Percentiles rank a stretch among this genome's conserved stretches.
Conservation (phyloP, 92 coral and sea anemone genomes). For the Ricordea florida region DNA sequence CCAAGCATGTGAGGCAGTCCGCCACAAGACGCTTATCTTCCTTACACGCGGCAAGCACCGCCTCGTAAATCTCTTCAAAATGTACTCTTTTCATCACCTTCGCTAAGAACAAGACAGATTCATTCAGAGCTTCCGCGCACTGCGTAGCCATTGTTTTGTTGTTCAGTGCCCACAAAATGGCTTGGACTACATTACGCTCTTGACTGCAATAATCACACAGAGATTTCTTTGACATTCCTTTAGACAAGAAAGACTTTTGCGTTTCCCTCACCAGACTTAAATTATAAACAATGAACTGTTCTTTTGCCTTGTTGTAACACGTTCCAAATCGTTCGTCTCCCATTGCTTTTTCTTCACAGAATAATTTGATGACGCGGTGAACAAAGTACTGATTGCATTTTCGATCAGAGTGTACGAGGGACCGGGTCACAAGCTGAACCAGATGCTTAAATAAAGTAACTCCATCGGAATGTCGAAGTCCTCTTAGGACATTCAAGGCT, state of each 20-base stretch:
- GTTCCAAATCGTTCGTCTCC: conserved; percentile 5
- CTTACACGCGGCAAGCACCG: neutral
- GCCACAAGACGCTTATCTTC: conserved; percentile 29
- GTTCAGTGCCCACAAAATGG: conserved; percentile 37
- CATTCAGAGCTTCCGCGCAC: conserved; percentile 11
- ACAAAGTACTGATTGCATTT: conserved; percentile 37
- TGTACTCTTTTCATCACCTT: conserved; percentile 18
- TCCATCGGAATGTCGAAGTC: neutral
- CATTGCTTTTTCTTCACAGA: conserved; percentile 40
- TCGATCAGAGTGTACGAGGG: conserved; percentile 29
- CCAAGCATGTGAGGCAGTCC: conserved; percentile 48
- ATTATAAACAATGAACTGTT: conserved; percentile 30
- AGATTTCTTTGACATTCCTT: neutral
- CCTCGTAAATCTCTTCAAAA: conserved; percentile 6
- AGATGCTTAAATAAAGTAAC: neutral
- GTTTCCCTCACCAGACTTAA: conserved; percentile 19
- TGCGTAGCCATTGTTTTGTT: neutral
- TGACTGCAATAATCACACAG: conserved; percentile 26
- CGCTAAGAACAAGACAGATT: conserved; percentile 17
- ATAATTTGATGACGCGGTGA: conserved; percentile 49
- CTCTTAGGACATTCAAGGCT: conserved; percentile 17
- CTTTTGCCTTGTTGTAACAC: conserved; percentile 26
- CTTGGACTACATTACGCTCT: conserved; percentile 53
- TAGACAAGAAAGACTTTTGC: conserved; percentile 16
- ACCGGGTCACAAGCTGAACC: neutral